Evolutionary conservation across 2,888 invertebrate genomes (phyloP), one percentile per base, ranked within the genome.

Genomic region (Lithosia quadra): DNA sequence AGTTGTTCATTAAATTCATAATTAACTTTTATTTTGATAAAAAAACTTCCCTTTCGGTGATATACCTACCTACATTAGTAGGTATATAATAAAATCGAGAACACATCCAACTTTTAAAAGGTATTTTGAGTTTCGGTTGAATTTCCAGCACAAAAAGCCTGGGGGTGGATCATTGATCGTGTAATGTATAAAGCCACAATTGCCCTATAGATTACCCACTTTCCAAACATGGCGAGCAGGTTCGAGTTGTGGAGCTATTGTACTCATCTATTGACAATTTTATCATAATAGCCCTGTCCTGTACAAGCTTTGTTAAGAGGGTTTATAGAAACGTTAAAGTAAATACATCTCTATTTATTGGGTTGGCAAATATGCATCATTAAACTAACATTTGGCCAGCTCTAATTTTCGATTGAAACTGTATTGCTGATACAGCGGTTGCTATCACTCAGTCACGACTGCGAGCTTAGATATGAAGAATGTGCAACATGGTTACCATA

Each of bases 201-300:
- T 49, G 49, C 49, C n/a, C n/a, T 49, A 49, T 49, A 49, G n/a
- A 49, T 49, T 49, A 49, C n/a, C 49, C 49, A n/a, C 49, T 49
- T 49, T n/a, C n/a, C 49, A n/a, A 43, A 49, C 49, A 49, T n/a
- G 49, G 49, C 49, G 49, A 49, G n/a, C 18, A 49, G n/a, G 49
- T n/a, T 9, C 49, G 1, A 49, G 49, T n/a, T 49, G 49, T 49
- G 49, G 49, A n/a, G 49, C n/a, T 49, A 49, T 49, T 49, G 21
- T 56, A 15, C 22, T 13, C 24, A 56, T 56, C 13, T 56, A 56
- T 56, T 56, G 55, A 56, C 21, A 56, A 56, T 24, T 21, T 56
- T 56, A 56, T 49, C n/a, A 49, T 49, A 49, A 49, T 49, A n/a
- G 49, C 18, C n/a, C n/a, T n/a, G 49, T 7, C 49, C 49, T 34